These are phyloP conservation scores for Garra rufa DNA, from an alignment of 2,113 vertebrate species.

Conservation along the genomic window DNA sequence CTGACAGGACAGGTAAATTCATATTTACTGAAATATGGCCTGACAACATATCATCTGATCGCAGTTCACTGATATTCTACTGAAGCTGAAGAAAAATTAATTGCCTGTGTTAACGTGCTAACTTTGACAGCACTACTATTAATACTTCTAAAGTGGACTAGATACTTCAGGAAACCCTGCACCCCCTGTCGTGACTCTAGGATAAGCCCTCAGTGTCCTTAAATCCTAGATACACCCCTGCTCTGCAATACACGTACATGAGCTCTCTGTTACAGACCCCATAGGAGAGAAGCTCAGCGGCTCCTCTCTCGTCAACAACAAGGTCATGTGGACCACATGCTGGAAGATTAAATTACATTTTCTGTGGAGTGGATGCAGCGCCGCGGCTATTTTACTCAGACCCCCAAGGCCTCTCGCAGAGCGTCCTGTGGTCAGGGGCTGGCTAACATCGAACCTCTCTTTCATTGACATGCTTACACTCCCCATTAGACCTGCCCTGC, in stretches of 20 bases:
- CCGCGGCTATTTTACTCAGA: constrained; percentile 31
- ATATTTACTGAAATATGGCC: no score
- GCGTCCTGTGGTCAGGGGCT: constrained; percentile 20
- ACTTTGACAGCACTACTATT: no score
- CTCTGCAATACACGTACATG: neutral
- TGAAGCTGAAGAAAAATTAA: no score
- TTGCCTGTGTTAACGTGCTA: no score
- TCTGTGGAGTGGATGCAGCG: constrained; percentile 16
- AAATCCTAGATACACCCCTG: neutral
- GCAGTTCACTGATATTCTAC: no score
- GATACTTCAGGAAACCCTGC: neutral
- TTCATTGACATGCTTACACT: constrained; percentile 45
- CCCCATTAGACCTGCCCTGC: constrained; percentile 48
- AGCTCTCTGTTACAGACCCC: constrained; percentile 23
- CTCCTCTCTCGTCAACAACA: constrained; percentile 45
- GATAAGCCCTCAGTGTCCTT: neutral
- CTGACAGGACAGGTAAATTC: no score
- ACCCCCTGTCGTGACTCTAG: neutral
- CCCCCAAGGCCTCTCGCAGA: neutral
- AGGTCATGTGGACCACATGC: constrained; percentile 40
- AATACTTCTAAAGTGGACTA: neutral
- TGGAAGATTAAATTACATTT: constrained; percentile 46
- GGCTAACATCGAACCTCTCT: constrained; percentile 27
- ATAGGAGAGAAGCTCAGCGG: constrained; percentile 30
- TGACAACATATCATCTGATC: no score